Base-by-base conservation (phyloP, 1,140 invertebrate species). In the Papilio xuthus region DNA sequence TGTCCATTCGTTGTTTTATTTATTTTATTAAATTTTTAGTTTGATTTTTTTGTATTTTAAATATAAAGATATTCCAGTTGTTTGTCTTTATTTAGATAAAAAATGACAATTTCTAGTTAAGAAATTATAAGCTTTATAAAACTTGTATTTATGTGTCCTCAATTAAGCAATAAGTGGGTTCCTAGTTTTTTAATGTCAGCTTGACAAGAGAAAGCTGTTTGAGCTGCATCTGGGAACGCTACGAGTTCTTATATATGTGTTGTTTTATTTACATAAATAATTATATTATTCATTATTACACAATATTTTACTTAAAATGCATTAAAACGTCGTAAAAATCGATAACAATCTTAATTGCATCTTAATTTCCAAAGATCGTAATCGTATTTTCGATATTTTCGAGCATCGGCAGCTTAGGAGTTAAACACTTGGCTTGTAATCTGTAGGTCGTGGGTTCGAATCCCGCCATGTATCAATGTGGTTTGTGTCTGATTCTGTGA, bases 181-280 rank as follows among this genome's bases (percentile, higher is more conserved):
- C 47, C 72, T 75, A 75, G 26, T 32, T 75, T 74, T 73, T 73
- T 73, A 56, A 75, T 53, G 47, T 56, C 72, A 56, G 28, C 23
- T 56, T 75, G 72, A 75, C 72, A 75, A 75, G 72, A 75, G 72
- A 75, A 75, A 75, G 72, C 72, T 47, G 47, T 37, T 32, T 53
- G 47, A 12, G 28, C 47, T 53, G 28, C 12, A n/a, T 28, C 72
- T n/a, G 28, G 44, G 72, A 75, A 28, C 26, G 28, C 47, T n/a
- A 26, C 47, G n/a, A 28, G 7, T 50, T 56, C 72, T 47, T 6
- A 28, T 53, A 32, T 32, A 42, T 28, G 50, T 28, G 44, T 50
- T 53, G 50, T n/a, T 18, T n/a, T 18, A n/a, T 53, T 53, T 53
- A 56, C 56, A 32, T 47, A 56, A 12, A 73, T 47, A 28, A 63